Evolutionary conservation across 30 jellyfish, hydroid and myxozoan species (phyloP).

Genomic region (Morbakka virulenta): DNA sequence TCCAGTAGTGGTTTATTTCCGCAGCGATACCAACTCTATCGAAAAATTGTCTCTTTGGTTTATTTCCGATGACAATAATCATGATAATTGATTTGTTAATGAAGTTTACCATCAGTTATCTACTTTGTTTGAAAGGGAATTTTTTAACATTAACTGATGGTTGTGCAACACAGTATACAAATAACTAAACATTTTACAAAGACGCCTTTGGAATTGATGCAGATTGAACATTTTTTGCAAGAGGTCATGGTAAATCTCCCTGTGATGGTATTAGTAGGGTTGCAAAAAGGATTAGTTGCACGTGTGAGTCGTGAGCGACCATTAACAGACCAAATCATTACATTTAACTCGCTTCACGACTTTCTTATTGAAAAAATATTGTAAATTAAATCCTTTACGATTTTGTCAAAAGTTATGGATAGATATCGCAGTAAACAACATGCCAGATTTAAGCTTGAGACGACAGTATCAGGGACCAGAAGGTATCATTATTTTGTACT

Average conservation of each 20-base stretch:
- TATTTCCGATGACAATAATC: slow-evolving; percentile 49
- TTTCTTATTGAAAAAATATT: neutral
- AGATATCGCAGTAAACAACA: neutral
- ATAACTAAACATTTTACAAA: slow-evolving; percentile 9
- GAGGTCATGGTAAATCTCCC: slow-evolving; percentile 37
- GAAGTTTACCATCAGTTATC: neutral
- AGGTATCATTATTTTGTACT: slow-evolving; percentile 19
- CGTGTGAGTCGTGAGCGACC: slow-evolving; percentile 33
- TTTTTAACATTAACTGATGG: slow-evolving; percentile 26
- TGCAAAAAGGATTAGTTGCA: slow-evolving; percentile 15
- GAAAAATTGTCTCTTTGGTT: slow-evolving; percentile 36
- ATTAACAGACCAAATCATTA: neutral
- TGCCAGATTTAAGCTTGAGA: slow-evolving; percentile 1
- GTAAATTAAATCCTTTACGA: neutral
- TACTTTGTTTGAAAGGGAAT: neutral
- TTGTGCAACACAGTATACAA: slow-evolving; percentile 16
- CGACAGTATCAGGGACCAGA: slow-evolving; percentile 56
- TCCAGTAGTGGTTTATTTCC: slow-evolving; percentile 61
- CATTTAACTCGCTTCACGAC: neutral
- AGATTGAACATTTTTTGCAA: slow-evolving; percentile 38
- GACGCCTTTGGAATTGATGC: slow-evolving; percentile 28
- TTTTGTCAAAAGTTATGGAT: slow-evolving; percentile 2
- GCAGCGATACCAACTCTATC: neutral
- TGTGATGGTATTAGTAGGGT: slow-evolving; percentile 15
- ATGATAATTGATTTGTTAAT: slow-evolving; percentile 45